These are phyloP conservation scores for Andrena cerasifolii DNA, from an alignment of 1,140 invertebrate species.

Conservation along the genomic window DNA sequence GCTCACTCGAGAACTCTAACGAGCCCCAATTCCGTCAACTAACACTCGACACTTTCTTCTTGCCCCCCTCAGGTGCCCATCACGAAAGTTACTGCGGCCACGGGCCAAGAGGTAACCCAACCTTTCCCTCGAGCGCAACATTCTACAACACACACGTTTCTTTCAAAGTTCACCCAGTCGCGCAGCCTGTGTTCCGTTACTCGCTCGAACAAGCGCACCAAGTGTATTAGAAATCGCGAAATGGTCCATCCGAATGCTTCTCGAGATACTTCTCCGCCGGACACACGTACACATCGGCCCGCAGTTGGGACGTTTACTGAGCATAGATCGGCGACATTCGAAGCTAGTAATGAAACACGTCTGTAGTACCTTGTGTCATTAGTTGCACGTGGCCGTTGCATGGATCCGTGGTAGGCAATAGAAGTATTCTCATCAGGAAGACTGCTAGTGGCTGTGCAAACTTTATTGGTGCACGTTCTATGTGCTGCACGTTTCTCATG, in stretches of 20 bases:
- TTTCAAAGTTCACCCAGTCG: constrained; percentile 8
- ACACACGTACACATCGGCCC: neutral
- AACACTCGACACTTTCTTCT: constrained; percentile 62
- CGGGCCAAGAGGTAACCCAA: constrained; percentile 75
- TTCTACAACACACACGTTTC: constrained; percentile 29
- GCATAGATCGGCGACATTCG: constrained; percentile 36
- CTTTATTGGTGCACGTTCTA: constrained; percentile 34
- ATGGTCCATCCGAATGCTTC: neutral
- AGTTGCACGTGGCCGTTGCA: constrained; percentile 65
- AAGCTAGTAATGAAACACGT: constrained; percentile 52
- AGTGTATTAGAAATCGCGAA: neutral
- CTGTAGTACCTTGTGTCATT: constrained; percentile 40
- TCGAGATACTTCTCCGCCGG: neutral
- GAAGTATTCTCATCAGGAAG: constrained; percentile 14
- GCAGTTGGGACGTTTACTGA: neutral
- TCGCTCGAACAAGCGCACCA: constrained; percentile 6
- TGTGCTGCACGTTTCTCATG: constrained; percentile 14
- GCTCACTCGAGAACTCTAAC: constrained; percentile 56
- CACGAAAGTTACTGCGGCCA: constrained; percentile 75
- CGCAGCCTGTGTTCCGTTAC: constrained; percentile 43
- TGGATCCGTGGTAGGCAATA: constrained; percentile 51
- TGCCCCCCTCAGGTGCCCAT: constrained; percentile 68
- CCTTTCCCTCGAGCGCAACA: constrained; percentile 56
- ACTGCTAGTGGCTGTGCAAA: constrained; percentile 29
- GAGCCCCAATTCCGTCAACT: constrained; percentile 55